phyloP scores from a whole-genome alignment of 2,797 vertebrate species.

The Fundulus diaphanus region DNA sequence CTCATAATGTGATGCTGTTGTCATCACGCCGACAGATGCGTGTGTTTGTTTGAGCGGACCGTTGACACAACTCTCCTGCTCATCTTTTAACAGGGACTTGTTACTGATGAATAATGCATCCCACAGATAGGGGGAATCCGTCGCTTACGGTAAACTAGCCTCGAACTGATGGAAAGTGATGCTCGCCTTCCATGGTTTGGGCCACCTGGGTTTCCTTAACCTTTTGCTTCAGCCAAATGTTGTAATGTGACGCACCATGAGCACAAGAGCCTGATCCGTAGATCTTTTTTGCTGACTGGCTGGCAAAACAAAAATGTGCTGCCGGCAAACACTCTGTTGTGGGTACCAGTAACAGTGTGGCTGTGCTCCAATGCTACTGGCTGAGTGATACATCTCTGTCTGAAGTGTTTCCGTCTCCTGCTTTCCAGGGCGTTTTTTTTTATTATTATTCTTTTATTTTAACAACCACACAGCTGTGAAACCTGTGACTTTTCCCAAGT shows the following conservation, averaged over 20 bases:
- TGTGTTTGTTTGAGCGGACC: conserved; percentile 59
- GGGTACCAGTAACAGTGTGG: conserved; percentile 49
- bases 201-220: conserved; percentile 39
- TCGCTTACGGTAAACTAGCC: conserved; percentile 57
- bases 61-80: conserved; percentile 56
- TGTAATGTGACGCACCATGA: not conserved
- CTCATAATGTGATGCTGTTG: conserved; percentile 64
- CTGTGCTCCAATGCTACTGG: conserved; percentile 39
- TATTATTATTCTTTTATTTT: no score
- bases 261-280: conserved; percentile 3
- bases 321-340: conserved; percentile 10
- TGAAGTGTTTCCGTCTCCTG: conserved; percentile 42
- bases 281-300: conserved; percentile 27
- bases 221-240: conserved; percentile 18
- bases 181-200: conserved; percentile 29
- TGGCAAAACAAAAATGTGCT: conserved; percentile 43
- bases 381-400: conserved; percentile 41
- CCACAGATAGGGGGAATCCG: conserved; percentile 45
- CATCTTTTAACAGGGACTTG: conserved; percentile 75
- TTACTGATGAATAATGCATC: conserved; percentile 61
- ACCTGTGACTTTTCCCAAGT: conserved; percentile 35
- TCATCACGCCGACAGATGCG: conserved; percentile 53
- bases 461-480: conserved; percentile 37
- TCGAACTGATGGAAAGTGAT: conserved; percentile 32
- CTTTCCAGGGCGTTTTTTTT: conserved; percentile 26